Base-by-base conservation (phyloP, 2,797 vertebrate genomes). In the Tympanoctomys barrerae region DNA sequence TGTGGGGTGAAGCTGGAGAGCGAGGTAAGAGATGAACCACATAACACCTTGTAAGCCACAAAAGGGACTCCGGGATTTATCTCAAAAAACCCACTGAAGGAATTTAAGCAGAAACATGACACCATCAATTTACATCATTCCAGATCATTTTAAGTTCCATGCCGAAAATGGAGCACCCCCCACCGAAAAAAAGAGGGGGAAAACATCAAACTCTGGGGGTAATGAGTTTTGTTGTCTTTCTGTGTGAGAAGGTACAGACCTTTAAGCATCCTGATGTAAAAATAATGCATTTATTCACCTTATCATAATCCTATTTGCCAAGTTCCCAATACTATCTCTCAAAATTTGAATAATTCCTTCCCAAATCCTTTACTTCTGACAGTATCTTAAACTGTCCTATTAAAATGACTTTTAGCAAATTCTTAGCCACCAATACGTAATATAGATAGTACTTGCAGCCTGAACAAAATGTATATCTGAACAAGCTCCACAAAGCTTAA, bases 81-180 rank as follows among this genome's bases (percentile, higher is more conserved):
- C 28, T 31, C 5, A 66, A 62, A 28, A 90, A 82, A 91, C 31
- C 5, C 52, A 71, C 0, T 64, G 18, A 64, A 93, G 36, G 81
- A 49, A 54, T 95, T 95, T 70, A 87, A 95, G 70, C 9, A 93
- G 85, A 68, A 96, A 93, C 81, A 94, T 52, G n/a, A 62, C 46
- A 78, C 6, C 2, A 33, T 79, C 46, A 78, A 33, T 42, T 80
- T 28, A 42, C 3, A 81, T 46, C 24, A 61, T 19, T 89, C 71
- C 2, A 64, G n/a, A 71, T 75, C 33, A 89, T 77, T 61, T 89
- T 85, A 87, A 84, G 21, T 94, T 64, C 3, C 59, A 52, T 21
- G 46, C 1, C 42, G 31, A 82, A 49, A 90, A 68, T 14, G 5
- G 66, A 82, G 91, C 33, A 22, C 9, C 10, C 36, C 54, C 22